Evolutionary conservation across 1,140 invertebrate species (phyloP), one percentile per base, ranked within the genome.

Genomic region (Brachionus paranguensis): DNA sequence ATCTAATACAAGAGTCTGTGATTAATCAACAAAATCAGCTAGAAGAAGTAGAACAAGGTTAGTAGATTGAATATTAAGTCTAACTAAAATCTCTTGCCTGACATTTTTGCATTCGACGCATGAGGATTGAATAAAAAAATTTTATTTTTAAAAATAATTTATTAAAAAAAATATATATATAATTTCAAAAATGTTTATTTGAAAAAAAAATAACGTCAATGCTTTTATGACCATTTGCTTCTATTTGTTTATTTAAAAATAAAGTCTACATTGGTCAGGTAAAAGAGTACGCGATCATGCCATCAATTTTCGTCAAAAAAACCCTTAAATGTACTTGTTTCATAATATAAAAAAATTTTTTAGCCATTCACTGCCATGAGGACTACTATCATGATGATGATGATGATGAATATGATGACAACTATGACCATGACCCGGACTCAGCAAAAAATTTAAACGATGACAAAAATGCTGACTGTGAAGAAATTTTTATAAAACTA

Each of bases 21-120:
- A 17, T 41, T 14, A 72, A 72, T 43, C 33, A 72, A 72, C 68
- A 72, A 72, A 72, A 72, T 43, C n/a, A 72, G 41, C 68, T 20
- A 72, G 37, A 41, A 72, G 68, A 72, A 72, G 68, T 72, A 72
- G 68, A 72, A 72, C 68, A 72, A 72, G 68, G 68, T 72, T 72
- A 72, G 68, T 72, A 37, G 27, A 33, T 68, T 68, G 27, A 68
- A 33, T 68, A 24, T 60, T 10, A 8, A 24, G 10, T 60, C 53
- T 60, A 53, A n/a, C 17, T 27, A 20, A 27, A 60, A 20, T 60
- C 53, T 60, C 53, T 60, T 60, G 53, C 53, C 53, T 60, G 53
- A 60, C 53, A 24, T 60, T 53, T 50, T 60, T 60, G 53, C 53
- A 60, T 60, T 60, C n/a, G 53, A 72, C 33, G 68, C 68, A 72